A percentile compares a stretch with the other conserved stretches of the same genome.
Conservation (phyloP, 2,888 invertebrate genomes). For the Marasmarcha lunaedactyla region DNA sequence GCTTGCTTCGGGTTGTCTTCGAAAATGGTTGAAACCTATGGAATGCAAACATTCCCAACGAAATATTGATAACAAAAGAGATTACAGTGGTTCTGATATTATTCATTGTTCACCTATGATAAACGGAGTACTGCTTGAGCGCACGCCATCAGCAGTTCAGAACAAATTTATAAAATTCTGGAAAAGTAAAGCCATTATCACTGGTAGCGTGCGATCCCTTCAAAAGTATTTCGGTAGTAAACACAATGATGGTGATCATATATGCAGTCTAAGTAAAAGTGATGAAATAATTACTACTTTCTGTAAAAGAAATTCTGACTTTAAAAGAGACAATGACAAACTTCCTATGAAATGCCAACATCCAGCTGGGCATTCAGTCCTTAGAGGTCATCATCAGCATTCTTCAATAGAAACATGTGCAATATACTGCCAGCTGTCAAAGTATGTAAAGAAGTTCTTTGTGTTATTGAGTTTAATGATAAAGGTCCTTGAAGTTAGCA, state of each 20-base stretch:
- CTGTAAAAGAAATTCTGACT: constrained; percentile 31
- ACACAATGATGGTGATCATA: constrained; percentile 36
- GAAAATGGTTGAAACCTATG: constrained; percentile 60
- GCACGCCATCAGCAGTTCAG: constrained; percentile 40
- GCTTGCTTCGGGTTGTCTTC: constrained; percentile 57
- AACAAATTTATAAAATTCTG: constrained; percentile 61
- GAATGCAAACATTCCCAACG: constrained; percentile 66
- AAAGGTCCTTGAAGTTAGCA: no score
- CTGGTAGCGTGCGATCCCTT: constrained; percentile 52
- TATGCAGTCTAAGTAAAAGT: constrained; percentile 37
- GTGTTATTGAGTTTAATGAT: no score
- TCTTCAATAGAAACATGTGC: constrained; percentile 56
- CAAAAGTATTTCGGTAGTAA: constrained; percentile 57
- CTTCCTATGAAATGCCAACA: constrained; percentile 48
- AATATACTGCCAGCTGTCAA: constrained; percentile 59
- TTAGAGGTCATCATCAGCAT: constrained; percentile 57
- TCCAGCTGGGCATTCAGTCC: constrained; percentile 52
- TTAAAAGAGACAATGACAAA: constrained; percentile 38
- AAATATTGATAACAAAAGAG: constrained; percentile 53
- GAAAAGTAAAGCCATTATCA: constrained; percentile 57
- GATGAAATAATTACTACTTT: constrained; percentile 39
- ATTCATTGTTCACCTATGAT: constrained; percentile 17
- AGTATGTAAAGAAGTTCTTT: constrained; percentile 39
- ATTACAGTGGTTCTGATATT: constrained; percentile 48
- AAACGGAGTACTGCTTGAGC: constrained; percentile 50